A percentile compares a stretch with the other conserved stretches of the same genome.
Evolutionary conservation across 1,140 invertebrate species (phyloP).

Genomic region (Pseudachorutes palmiensis): DNA sequence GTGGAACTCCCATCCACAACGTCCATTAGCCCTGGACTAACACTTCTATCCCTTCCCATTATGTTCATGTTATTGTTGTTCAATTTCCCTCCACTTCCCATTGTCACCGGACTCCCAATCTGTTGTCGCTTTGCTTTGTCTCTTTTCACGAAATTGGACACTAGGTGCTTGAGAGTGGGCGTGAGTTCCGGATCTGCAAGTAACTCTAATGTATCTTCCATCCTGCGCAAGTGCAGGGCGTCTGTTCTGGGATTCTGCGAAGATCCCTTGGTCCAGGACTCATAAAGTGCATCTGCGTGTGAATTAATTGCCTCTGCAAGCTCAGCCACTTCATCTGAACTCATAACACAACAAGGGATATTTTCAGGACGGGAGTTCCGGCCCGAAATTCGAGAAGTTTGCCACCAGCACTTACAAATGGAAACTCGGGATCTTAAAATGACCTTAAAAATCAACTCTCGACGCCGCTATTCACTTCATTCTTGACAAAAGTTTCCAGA

Average conservation of each 20-base stretch:
- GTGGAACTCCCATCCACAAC: background rate
- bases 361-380: background rate
- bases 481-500: too few relatives aligned
- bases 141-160: conserved; percentile 33
- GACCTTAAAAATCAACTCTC: background rate
- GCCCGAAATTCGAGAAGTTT: background rate
- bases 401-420: background rate
- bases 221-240: conserved; percentile 19
- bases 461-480: too few relatives aligned
- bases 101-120: background rate
- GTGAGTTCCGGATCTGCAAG: conserved; percentile 30
- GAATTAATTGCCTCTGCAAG: conserved; percentile 37
- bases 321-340: conserved; percentile 37
- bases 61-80: too few relatives aligned
- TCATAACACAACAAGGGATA: conserved; percentile 19
- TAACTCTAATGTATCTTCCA: conserved; percentile 37
- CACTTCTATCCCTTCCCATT: background rate
- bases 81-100: too few relatives aligned
- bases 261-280: conserved; percentile 34
- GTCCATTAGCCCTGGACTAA: background rate
- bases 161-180: conserved; percentile 33
- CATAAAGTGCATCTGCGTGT: conserved; percentile 37
- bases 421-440: background rate
- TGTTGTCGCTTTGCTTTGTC: conserved; percentile 32
- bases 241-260: conserved; percentile 9